These are phyloP conservation scores for Andrena cerasifolii DNA, from an alignment of 1,140 invertebrate species.

Conservation along the genomic window DNA sequence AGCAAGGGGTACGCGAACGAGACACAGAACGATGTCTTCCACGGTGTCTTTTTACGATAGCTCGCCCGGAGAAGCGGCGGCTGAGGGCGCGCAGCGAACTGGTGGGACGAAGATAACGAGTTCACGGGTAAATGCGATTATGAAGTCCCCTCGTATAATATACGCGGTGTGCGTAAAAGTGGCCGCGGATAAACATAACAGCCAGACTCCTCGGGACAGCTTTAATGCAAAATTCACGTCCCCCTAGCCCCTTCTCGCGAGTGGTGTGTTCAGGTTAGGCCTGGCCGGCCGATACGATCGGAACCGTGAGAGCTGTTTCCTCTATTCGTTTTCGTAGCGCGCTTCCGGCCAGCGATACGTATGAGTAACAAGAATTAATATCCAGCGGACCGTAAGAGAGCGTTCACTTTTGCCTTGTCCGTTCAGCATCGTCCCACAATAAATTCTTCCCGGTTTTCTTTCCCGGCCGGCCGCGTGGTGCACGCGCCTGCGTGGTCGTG, in stretches of 20 bases:
- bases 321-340: slow-evolving; percentile 2
- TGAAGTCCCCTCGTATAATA: background rate
- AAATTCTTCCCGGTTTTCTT: slow-evolving; percentile 63
- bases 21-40: background rate
- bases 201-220: background rate
- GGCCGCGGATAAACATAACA: background rate
- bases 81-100: too few species aligned
- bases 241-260: background rate
- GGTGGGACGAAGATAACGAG: background rate
- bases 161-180: background rate
- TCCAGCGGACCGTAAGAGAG: slow-evolving; percentile 40
- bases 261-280: background rate
- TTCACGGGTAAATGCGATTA: background rate
- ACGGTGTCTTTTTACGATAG: too few species aligned
- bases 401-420: slow-evolving; percentile 64
- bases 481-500: slow-evolving; percentile 14
- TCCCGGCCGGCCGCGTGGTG: slow-evolving; percentile 5
- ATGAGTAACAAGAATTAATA: slow-evolving; percentile 62
- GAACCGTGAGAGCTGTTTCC: background rate
- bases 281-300: slow-evolving; percentile 2
- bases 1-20: background rate
- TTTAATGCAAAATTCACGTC: background rate
- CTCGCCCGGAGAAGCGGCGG: background rate
- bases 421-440: slow-evolving; percentile 60
- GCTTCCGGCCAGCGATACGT: slow-evolving; percentile 42